Evolutionary conservation across 2,888 invertebrate genomes (phyloP).

Genomic region (Anaspis maculata): DNA sequence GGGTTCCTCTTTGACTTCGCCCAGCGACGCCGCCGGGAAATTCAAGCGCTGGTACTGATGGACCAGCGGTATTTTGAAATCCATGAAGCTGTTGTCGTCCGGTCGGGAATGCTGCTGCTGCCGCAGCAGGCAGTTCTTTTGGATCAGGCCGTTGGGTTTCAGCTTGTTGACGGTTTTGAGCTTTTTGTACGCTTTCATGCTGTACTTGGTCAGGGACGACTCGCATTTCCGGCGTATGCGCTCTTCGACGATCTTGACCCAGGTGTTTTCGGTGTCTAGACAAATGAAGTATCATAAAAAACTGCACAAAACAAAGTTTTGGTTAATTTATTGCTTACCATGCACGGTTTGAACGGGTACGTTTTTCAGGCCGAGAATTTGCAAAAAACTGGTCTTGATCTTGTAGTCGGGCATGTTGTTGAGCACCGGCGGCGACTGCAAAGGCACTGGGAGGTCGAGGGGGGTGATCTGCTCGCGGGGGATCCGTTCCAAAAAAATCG

Average conservation of each 20-base stretch:
- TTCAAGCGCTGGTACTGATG: conserved; percentile 19
- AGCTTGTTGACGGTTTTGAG: conserved; percentile 33
- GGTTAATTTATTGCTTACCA: conserved; percentile 43
- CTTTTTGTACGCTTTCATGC: conserved; percentile 32
- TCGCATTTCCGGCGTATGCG: conserved; percentile 49
- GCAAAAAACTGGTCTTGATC: conserved; percentile 53
- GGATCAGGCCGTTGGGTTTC: conserved; percentile 41
- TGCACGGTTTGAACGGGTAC: conserved; percentile 49
- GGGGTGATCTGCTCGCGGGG: conserved; percentile 24
- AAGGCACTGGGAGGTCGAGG: conserved; percentile 46
- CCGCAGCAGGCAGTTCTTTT: too few relatives aligned
- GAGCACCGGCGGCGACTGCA: conserved; percentile 43
- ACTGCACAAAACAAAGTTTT: neutral
- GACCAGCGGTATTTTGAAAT: conserved; percentile 24
- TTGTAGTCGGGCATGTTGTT: conserved; percentile 44
- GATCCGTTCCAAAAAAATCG: conserved; percentile 33
- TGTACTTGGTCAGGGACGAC: conserved; percentile 44
- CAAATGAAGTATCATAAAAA: conserved; percentile 5
- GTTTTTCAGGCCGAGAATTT: conserved; percentile 48
- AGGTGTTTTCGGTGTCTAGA: conserved; percentile 49
- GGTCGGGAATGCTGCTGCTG: too few relatives aligned
- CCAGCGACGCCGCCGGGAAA: too few relatives aligned
- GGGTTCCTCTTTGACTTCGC: too few relatives aligned
- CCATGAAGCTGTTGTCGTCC: conserved; percentile 18
- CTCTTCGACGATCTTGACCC: conserved; percentile 57